These are phyloP conservation scores for Drosophila mayaguana DNA, from an alignment of 2,888 invertebrate species.

Conservation along the genomic window DNA sequence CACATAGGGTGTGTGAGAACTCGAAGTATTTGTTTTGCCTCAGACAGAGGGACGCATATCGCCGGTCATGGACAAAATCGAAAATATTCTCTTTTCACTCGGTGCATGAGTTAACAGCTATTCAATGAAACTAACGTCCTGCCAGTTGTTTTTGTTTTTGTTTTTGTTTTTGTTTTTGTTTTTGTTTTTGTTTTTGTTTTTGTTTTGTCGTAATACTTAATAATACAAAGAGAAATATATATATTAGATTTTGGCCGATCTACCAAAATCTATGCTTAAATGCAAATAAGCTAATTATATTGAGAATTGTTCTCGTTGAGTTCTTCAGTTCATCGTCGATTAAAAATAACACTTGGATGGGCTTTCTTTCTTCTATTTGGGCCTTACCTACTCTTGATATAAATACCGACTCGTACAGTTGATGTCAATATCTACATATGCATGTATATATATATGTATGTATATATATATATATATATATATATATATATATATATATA, in stretches of 20 bases:
- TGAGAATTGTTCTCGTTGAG: slow-evolving; percentile 57
- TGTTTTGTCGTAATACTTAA: neutral
- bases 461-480: neutral
- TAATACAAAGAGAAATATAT: neutral
- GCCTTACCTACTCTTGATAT: neutral
- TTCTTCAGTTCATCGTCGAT: slow-evolving; percentile 39
- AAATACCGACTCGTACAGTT: neutral
- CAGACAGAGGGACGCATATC: too few relatives aligned
- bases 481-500: neutral
- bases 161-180: neutral
- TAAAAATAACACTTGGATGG: slow-evolving; percentile 13
- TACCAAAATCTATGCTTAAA: slow-evolving; percentile 50
- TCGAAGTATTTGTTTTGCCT: too few relatives aligned
- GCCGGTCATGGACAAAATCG: neutral
- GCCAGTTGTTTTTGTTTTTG: neutral
- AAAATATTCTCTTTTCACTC: neutral
- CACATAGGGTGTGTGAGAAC: neutral
- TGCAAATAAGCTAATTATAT: slow-evolving; percentile 59
- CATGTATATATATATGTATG: neutral
- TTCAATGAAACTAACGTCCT: neutral
- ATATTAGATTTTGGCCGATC: too few relatives aligned
- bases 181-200: too few relatives aligned
- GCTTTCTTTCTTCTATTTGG: neutral
- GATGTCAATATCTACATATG: neutral
- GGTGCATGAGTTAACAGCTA: neutral